Evolutionary conservation across 2,113 vertebrate genomes (phyloP), one percentile per base, ranked within the genome.

Genomic region (Catharus fuscescens): DNA sequence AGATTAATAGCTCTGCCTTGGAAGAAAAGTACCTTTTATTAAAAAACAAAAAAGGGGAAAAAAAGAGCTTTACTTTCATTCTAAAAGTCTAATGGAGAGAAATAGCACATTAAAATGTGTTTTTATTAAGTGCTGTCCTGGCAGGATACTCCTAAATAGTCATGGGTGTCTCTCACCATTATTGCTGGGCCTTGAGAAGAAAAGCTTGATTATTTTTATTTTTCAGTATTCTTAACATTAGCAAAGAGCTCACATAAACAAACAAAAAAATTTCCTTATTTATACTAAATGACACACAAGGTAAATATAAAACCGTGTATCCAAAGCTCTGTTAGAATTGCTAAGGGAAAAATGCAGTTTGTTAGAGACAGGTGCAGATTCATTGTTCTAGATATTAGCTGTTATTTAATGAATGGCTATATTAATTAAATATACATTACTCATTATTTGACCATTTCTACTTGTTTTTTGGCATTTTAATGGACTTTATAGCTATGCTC

Each of bases 11-110:
- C 26, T 92, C 18, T 50, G 66, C 59, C 62, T 67, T n/a, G 1
- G 14, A 86, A 89, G 16, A 90, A 88, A 95, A 92, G 24, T 54
- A 17, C 1, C 15, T 91, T 84, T 85, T 89, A 61, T 93, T 90
- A 44, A 67, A 87, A 91, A 86, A 69, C 10, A 21, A 6, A 6
- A 36, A 53, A 69, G 50, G 54, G 4, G 5, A 2, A 2, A 40
- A 12, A 70, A 17, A 0, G 2, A 24, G 10, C 92, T 84, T 93
- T 67, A 91, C 95, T 97, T 97, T 94, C 29, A 90, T 96, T 82
- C 79, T 88, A 78, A 24, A 31, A 86, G 18, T 59, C 47, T 95
- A 94, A 91, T 88, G 67, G 57, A 77, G 48, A 93, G 20, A 56
- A 91, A 71, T 3, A 91, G 12, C 26, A 34, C 73, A 96, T 67